Evolutionary conservation across 2,888 invertebrate genomes (phyloP).

Genomic region (Rhimphoctona megacephalus): DNA sequence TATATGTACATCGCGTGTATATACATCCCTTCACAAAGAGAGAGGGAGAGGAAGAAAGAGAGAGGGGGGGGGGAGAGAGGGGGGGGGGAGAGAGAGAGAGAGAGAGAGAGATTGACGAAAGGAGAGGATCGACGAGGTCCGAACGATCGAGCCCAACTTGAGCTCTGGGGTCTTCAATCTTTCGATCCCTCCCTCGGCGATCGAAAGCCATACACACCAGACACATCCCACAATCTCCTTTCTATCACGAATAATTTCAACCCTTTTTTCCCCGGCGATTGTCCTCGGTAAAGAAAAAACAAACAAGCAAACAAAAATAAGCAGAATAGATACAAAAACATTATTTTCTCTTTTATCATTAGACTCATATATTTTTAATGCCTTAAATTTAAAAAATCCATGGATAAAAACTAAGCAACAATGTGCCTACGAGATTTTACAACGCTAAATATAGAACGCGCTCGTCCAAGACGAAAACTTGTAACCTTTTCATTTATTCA

Average conservation of each 20-base stretch:
- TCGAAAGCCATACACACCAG: conserved; percentile 18
- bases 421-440: neutral
- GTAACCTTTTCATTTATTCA: neutral
- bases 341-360: neutral
- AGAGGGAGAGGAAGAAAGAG: neutral
- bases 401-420: neutral
- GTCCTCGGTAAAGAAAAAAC: neutral
- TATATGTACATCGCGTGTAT: conserved; percentile 33
- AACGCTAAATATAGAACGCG: neutral
- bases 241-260: conserved; percentile 37
- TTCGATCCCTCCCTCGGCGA: conserved; percentile 54
- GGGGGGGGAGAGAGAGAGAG: neutral
- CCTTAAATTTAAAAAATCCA: neutral
- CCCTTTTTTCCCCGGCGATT: conserved; percentile 3
- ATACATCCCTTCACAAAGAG: conserved; percentile 20
- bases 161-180: conserved; percentile 60
- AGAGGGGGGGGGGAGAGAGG: too few relatives aligned
- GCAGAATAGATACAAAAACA: neutral
- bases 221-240: conserved; percentile 2
- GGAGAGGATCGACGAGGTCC: neutral
- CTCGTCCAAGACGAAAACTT: neutral
- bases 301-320: neutral
- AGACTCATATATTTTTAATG: neutral
- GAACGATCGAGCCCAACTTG: conserved; percentile 38
- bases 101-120: conserved; percentile 47